Base-by-base conservation (phyloP, 2,113 vertebrate genomes). In the Fregata magnificens region DNA sequence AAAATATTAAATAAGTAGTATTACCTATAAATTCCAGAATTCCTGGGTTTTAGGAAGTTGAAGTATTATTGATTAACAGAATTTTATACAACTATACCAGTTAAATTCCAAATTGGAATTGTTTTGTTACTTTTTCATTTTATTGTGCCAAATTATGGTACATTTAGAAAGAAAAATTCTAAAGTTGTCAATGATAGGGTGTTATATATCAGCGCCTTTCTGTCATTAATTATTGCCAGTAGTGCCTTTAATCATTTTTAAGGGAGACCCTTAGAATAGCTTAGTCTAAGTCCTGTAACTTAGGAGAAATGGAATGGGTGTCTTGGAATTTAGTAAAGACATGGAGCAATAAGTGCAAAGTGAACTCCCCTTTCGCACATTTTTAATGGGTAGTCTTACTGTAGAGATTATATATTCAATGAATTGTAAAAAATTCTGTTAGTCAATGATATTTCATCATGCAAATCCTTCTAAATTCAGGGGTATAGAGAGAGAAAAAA, bases 21-120 rank as follows among this genome's bases (percentile, higher is more conserved):
- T 99, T 99, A 98, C 98, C 97, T 98, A 98, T 98, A 98, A 98
- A 98, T 98, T 98, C 98, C 99, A 98, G 99, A 98, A 93, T 98
- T 97, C 98, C 98, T 99, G 98, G 98, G 98, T 99, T 98, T 98
- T 98, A 98, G 99, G 98, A 98, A 97, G 88, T 97, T 95, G 98
- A 96, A 88, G 98, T 99, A 99, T 99, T 99, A 98, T 99, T 98
- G 99, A 98, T 98, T 98, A 98, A 98, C 99, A 98, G 99, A 99
- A 99, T 99, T 99, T 99, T 99, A 97, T 99, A 99, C 99, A 99
- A 99, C 97, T 97, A 98, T 98, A 94, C 98, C 98, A 96, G 98
- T 99, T 98, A 99, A 99, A 99, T 99, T 99, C 99, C 99, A 99
- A 99, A 99, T 99, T 99, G 99, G 99, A 99, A 99, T 99, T 99